phyloP scores from a whole-genome alignment of 1,140 invertebrate species.

The Musca vetustissima region DNA sequence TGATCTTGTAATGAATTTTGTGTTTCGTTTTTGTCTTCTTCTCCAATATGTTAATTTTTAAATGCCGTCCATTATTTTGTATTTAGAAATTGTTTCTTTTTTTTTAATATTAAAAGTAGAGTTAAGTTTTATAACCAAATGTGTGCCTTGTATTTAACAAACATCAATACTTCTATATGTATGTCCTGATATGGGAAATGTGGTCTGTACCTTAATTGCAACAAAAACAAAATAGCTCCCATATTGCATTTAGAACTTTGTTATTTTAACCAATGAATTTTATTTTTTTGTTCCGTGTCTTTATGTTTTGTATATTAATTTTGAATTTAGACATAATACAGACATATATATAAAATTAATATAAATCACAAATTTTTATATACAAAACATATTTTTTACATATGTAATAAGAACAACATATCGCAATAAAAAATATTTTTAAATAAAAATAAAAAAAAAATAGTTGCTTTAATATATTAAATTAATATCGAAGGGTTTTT shows the following conservation, averaged over 20 bases:
- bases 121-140: neutral
- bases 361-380: neutral
- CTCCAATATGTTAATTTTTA: conserved; percentile 2
- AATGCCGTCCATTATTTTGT: conserved; percentile 16
- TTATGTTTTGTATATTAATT: conserved; percentile 8
- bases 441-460: conserved; percentile 1
- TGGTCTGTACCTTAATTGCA: neutral
- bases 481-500: too few species aligned
- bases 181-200: too few species aligned
- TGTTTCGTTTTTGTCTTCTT: conserved; percentile 17
- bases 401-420: neutral
- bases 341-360: too few species aligned
- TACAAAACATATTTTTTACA: neutral
- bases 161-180: neutral
- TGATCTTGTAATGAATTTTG: conserved; percentile 3
- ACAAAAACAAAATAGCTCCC: neutral
- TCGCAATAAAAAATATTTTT: conserved; percentile 8
- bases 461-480: too few species aligned
- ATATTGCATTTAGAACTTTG: neutral
- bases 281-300: neutral
- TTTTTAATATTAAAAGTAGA: neutral
- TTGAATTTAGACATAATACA: neutral
- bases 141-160: neutral
- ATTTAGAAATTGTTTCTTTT: conserved; percentile 10
- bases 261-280: neutral